These are phyloP conservation scores for Phortica okadai DNA, from an alignment of 2,888 invertebrate genomes.

Conservation along the genomic window DNA sequence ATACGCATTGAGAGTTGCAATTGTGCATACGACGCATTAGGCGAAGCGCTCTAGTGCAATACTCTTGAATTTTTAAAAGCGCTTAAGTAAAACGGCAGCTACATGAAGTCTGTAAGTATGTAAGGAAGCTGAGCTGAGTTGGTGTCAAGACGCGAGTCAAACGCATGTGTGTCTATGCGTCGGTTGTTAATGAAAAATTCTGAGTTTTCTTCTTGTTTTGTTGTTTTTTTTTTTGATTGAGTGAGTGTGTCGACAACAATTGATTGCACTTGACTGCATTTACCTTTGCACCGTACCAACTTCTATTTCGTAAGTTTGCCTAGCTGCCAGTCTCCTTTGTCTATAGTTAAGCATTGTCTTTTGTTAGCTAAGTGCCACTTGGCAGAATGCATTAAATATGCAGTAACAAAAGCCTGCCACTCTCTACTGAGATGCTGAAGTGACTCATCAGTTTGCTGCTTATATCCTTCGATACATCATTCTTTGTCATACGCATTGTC, in stretches of 20 bases:
- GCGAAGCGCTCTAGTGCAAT: background rate
- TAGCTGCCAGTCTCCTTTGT: background rate
- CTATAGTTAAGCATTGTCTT: constrained; percentile 25
- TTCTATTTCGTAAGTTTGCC: background rate
- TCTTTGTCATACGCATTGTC: background rate
- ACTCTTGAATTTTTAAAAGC: constrained; percentile 64
- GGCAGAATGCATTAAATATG: background rate
- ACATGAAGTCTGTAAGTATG: background rate
- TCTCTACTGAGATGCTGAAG: background rate
- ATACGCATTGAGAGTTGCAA: background rate
- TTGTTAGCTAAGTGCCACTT: constrained; percentile 11
- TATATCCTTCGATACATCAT: constrained; percentile 3
- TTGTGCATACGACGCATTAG: background rate
- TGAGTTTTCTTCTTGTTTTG: background rate
- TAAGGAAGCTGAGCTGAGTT: background rate
- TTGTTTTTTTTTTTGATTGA: constrained; percentile 10
- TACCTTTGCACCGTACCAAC: background rate
- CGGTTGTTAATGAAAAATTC: constrained; percentile 20
- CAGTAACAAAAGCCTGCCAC: constrained; percentile 1
- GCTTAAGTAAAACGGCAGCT: constrained; percentile 58
- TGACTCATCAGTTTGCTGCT: background rate
- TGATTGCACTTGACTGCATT: constrained; percentile 18
- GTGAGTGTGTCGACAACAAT: constrained; percentile 23
- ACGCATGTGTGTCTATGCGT: background rate
- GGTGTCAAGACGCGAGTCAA: background rate